Evolutionary conservation across 2,888 invertebrate species (phyloP), one percentile per base, ranked within the genome.

Genomic region (Xestia c-nigrum): DNA sequence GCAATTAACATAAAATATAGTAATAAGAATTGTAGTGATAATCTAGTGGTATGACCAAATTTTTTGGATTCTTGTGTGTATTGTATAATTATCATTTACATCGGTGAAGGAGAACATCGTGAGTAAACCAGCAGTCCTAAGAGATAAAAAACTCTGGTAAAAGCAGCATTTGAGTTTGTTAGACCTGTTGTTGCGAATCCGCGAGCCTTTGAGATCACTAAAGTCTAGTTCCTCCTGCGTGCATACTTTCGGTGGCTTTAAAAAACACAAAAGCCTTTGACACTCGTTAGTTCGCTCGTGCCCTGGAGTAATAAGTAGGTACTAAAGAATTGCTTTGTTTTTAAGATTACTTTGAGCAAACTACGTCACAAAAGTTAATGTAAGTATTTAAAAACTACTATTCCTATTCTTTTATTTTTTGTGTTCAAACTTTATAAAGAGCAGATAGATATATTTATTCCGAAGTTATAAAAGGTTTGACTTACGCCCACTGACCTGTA

Each of bases 161-260:
- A 46, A 57, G n/a, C 43, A 50, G 14, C n/a, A 59, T 47, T 38
- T 31, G 19, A 50, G 43, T 59, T n/a, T 47, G 46, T 59, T 52
- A 68, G 16, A 63, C 47, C 21, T 52, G 24, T 47, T 47, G 1
- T 16, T 16, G 10, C 21, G 1, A 12, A 12, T 63, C 40, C 16
- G 63, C 24, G n/a, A 77, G 24, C 14, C 43, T 72, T 79, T 79
- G 38, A 66, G 46, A 66, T 61, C 24, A 43, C n/a, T n/a, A 46
- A 38, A 24, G 38, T 69, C 16, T 47, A 40, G 21, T 55, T 78
- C 47, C 40, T 24, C 47, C 61, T 55, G 5, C 19, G 31, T 55
- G 47, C 21, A 14, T 66, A 55, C 59, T 72, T 61, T 67, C 4
- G 14, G 40, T 66, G 46, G 31, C 46, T 61, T 55, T 40, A 52